Percentiles rank a stretch among this genome's conserved stretches.
phyloP scores from a whole-genome alignment of 1,140 invertebrate species.

The Bathynomus jamesi region DNA sequence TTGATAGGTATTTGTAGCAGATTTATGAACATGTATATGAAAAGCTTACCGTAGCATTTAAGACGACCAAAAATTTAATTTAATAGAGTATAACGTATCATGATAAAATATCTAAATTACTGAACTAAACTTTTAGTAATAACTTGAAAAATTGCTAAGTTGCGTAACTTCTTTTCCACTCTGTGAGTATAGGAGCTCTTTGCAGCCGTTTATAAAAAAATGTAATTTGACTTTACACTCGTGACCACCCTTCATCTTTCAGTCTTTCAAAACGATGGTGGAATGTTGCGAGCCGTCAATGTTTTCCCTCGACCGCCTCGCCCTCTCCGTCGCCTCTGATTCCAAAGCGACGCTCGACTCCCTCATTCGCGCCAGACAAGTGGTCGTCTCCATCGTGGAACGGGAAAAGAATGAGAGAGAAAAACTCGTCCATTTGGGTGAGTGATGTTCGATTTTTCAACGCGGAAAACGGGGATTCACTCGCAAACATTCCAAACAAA shows the following conservation, averaged over 20 bases:
- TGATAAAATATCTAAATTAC: not conserved
- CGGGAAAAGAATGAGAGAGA: not conserved
- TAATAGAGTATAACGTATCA: not conserved
- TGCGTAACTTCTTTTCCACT: not conserved
- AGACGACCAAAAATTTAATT: not conserved
- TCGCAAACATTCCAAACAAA: too few species aligned
- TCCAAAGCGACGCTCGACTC: slow-evolving; percentile 55
- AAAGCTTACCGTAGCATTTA: too few species aligned
- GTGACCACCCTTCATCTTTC: slow-evolving; percentile 17
- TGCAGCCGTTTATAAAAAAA: not conserved
- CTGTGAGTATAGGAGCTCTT: not conserved
- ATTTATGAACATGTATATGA: too few species aligned
- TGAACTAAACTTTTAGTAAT: not conserved
- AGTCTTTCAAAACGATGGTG: slow-evolving; percentile 60
- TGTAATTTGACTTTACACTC: not conserved
- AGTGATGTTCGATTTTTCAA: too few species aligned
- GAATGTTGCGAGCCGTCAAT: slow-evolving; percentile 81
- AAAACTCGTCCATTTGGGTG: not conserved
- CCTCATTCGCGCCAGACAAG: slow-evolving; percentile 49
- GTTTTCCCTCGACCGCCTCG: slow-evolving; percentile 77
- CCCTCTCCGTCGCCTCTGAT: slow-evolving; percentile 70
- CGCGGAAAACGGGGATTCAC: too few species aligned
- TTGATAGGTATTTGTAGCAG: too few species aligned
- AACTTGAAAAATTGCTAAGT: too few species aligned
- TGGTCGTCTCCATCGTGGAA: slow-evolving; percentile 28